phyloP scores from a whole-genome alignment of 2,888 invertebrate species.

The Parelbella ahira region DNA sequence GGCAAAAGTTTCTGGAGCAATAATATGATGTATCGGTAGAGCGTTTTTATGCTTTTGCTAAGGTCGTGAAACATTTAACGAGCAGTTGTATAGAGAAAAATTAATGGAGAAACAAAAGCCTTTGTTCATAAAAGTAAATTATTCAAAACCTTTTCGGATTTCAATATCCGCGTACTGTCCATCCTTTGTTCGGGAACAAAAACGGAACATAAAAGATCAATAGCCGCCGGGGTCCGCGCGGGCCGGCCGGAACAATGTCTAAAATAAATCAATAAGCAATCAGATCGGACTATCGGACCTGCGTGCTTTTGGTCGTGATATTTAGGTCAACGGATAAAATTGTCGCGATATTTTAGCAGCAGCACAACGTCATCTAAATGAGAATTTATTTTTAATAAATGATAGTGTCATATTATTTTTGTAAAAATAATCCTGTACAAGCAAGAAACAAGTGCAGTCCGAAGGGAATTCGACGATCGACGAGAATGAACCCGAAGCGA shows the following conservation, averaged over 20 bases:
- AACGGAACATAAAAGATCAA: conserved; percentile 16
- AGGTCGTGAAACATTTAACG: no score
- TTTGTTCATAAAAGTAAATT: conserved; percentile 20
- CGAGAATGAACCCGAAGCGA: no score
- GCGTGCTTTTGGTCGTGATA: conserved; percentile 49
- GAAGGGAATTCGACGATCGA: no score
- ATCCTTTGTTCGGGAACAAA: conserved; percentile 23
- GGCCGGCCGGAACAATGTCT: conserved; percentile 35
- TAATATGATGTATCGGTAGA: no score
- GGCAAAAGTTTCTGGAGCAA: no score
- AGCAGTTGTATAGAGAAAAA: conserved; percentile 13
- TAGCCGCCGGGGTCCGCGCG: conserved; percentile 13
- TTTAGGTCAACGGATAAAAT: conserved; percentile 49
- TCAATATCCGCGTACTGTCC: conserved; percentile 8
- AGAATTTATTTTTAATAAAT: no score
- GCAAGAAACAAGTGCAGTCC: no score
- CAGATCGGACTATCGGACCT: conserved; percentile 56
- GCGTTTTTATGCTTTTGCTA: no score
- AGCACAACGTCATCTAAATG: no score
- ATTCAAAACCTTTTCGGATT: conserved; percentile 20
- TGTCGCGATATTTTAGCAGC: conserved; percentile 22
- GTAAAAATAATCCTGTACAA: no score
- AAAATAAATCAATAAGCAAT: conserved; percentile 66
- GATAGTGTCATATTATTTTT: no score
- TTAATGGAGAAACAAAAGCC: conserved; percentile 20